Evolutionary conservation across 2,113 vertebrate genomes (phyloP).

Genomic region (Oreochromis aureus): DNA sequence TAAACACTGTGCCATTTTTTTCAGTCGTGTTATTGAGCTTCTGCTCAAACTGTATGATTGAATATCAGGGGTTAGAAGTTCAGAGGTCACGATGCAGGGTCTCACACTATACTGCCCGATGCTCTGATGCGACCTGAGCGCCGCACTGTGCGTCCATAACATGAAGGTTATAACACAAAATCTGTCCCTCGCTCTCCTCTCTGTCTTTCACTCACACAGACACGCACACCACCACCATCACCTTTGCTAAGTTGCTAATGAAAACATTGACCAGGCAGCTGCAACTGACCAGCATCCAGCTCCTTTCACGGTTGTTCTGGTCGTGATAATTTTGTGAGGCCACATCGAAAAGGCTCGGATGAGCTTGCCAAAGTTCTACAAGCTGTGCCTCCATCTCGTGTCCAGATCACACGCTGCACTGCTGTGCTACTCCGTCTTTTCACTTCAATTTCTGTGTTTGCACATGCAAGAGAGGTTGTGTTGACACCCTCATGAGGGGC

Average conservation of each 20-base stretch:
- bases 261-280: not conserved
- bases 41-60: rapidly evolving
- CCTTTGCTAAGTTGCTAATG: not conserved
- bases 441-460: not conserved
- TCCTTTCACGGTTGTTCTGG: rapidly evolving
- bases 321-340: rapidly evolving
- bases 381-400: rapidly evolving
- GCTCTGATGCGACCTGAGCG: rapidly evolving
- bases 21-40: rapidly evolving
- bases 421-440: rapidly evolving
- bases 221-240: not conserved
- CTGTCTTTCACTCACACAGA: not conserved
- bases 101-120: rapidly evolving
- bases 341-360: not conserved
- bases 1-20: rapidly evolving
- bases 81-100: rapidly evolving
- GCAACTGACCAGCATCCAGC: rapidly evolving
- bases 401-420: rapidly evolving
- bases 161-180: not conserved
- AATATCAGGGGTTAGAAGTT: rapidly evolving
- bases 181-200: rapidly evolving
- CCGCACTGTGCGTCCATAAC: rapidly evolving
- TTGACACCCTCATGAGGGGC: no score
- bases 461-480: not conserved
- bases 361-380: rapidly evolving